Base-by-base conservation (phyloP, 2,888 invertebrate species). In the Brassicogethes aeneus region DNA sequence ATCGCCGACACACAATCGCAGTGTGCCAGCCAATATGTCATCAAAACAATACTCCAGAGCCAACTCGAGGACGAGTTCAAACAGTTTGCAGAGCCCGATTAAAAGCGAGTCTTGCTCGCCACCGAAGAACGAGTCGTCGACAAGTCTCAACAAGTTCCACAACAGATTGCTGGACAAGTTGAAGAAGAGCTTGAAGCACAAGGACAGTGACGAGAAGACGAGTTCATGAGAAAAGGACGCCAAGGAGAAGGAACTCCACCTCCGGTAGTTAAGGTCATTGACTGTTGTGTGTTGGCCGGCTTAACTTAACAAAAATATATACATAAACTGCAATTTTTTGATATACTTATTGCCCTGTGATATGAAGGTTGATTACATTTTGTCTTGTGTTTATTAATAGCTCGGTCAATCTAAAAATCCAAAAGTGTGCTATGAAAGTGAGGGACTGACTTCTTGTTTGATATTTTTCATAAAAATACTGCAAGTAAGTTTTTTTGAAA, bases 151-250 rank as follows among this genome's bases (percentile, higher is more conserved):
- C 66, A 85, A 85, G 71, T 86, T 86, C 67, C 85, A 86, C 74
- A 81, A 75, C 69, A 76, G 84, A 61, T 74, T 86, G 64, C 79
- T 87, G 66, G 85, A 86, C 70, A 85, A 85, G 69, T 67, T 87
- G 66, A 81, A 82, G 71, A 73, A 79, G 47, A 82, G 84, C 51
- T 70, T 86, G 59, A 76, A 78, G 53, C 76, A 69, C 52, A 73
- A 70, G 43, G 66, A 77, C 53, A 68, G 71, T 52, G 74, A 74
- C 37, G 62, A 61, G 67, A 72, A 66, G 61, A 63, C 66, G 41
- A 68, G 72, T 60, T 76, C 73, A 65, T 79, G 77, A 77, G 73
- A 55, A 16, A 45, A 47, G 42, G 48, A 47, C 35, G 37, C 34
- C 36, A 37, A 37, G 32, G 33, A 39, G 44, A 48, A 47, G 46